These are phyloP conservation scores for Parapristionchus giblindavisi DNA, from an alignment of 2,888 invertebrate genomes.

Conservation along the genomic window DNA sequence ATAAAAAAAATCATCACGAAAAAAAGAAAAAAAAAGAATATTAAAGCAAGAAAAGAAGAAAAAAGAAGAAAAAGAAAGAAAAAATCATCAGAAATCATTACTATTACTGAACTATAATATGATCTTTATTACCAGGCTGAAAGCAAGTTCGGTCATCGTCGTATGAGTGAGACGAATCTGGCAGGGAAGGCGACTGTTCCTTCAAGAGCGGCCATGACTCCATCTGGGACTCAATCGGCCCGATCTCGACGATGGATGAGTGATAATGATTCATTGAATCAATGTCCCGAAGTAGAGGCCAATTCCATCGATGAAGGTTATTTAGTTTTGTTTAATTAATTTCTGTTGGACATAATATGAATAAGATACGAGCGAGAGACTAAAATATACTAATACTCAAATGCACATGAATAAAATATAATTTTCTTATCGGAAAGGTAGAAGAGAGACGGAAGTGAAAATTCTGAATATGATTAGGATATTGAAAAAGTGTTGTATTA, in stretches of 20 bases:
- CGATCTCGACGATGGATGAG: conserved; percentile 65
- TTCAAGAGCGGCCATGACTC: conserved; percentile 44
- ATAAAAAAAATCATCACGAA: too few relatives aligned
- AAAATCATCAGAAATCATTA: too few relatives aligned
- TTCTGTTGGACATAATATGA: too few relatives aligned
- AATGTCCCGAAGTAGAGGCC: conserved; percentile 70
- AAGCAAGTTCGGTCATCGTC: conserved; percentile 54
- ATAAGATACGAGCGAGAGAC: too few relatives aligned
- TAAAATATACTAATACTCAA: too few relatives aligned
- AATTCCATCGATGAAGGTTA: conserved; percentile 62
- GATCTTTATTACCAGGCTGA: conserved; percentile 46
- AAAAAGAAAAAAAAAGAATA: too few relatives aligned
- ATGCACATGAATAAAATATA: too few relatives aligned
- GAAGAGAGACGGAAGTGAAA: background rate
- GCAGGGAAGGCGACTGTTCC: conserved; percentile 49
- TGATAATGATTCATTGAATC: conserved; percentile 66
- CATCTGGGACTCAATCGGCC: conserved; percentile 38
- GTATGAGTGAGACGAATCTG: conserved; percentile 69
- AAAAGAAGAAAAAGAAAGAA: too few relatives aligned
- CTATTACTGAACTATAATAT: too few relatives aligned
- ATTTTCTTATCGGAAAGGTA: background rate
- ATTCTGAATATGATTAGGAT: background rate
- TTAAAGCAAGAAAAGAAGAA: too few relatives aligned
- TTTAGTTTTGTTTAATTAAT: too few relatives aligned
- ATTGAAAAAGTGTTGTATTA: too few relatives aligned